phyloP scores from a whole-genome alignment of 1,140 invertebrate species.

The Archegozetes longisetosus region DNA sequence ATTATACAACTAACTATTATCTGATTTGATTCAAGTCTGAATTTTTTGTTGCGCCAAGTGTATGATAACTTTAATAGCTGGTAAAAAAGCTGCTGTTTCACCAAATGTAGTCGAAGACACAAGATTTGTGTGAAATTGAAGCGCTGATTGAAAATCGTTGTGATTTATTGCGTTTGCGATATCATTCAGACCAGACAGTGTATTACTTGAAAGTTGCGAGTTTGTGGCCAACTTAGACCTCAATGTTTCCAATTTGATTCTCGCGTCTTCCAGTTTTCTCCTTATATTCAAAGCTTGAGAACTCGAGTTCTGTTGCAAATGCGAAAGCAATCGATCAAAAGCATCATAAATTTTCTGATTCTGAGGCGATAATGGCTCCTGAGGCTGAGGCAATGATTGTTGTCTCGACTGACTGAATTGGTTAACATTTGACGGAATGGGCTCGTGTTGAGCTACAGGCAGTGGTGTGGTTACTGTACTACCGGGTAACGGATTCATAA shows the following conservation, averaged over 20 bases:
- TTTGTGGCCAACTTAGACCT: not conserved
- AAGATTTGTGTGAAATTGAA: not conserved
- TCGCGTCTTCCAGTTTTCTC: not conserved
- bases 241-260: not conserved
- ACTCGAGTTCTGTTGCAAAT: not conserved
- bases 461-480: not conserved
- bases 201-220: not conserved
- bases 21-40: not conserved
- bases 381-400: not conserved
- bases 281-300: not conserved
- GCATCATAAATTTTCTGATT: not conserved
- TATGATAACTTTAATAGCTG: not conserved
- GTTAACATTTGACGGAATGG: not conserved
- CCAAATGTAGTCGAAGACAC: not conserved
- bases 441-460: not conserved
- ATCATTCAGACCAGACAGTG: not conserved
- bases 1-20: not conserved
- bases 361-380: not conserved
- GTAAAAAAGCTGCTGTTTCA: not conserved
- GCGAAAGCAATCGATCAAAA: not conserved
- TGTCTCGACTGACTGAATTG: not conserved
- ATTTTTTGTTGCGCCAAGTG: not conserved
- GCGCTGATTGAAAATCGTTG: not conserved
- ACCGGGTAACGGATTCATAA: not conserved
- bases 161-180: not conserved